These are phyloP conservation scores for Mungos mungo DNA, from an alignment of 2,113 vertebrate genomes.

Conservation along the genomic window DNA sequence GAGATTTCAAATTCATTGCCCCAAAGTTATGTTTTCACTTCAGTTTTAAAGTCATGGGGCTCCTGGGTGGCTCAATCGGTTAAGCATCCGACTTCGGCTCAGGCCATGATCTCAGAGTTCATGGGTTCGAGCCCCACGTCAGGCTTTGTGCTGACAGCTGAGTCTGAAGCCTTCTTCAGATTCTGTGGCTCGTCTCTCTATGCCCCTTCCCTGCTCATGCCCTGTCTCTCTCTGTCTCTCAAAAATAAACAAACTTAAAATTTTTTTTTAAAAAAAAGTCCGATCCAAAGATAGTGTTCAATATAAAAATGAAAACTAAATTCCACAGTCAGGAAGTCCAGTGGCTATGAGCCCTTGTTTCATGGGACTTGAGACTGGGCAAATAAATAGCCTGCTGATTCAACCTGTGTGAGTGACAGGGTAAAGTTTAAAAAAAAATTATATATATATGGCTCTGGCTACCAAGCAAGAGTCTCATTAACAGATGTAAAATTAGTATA, in stretches of 20 bases:
- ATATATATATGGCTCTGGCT: constrained; percentile 17
- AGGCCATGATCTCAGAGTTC: too few relatives aligned
- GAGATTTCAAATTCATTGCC: constrained; percentile 68
- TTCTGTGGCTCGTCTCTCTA: too few relatives aligned
- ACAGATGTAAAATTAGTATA: constrained; percentile 48
- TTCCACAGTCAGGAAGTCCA: constrained; percentile 61
- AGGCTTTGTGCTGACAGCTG: too few relatives aligned
- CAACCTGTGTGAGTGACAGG: constrained; percentile 36
- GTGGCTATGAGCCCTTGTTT: constrained; percentile 47
- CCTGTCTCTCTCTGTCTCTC: too few relatives aligned
- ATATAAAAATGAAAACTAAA: constrained; percentile 80
- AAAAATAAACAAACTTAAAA: too few relatives aligned
- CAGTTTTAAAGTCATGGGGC: constrained; percentile 53
- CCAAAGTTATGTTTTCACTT: constrained; percentile 73
- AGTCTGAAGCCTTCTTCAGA: too few relatives aligned
- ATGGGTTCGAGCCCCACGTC: too few relatives aligned
- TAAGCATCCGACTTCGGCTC: too few relatives aligned
- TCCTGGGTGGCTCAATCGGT: too few relatives aligned
- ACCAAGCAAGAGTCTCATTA: constrained; percentile 46
- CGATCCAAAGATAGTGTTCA: constrained; percentile 33
- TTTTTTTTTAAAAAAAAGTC: neutral
- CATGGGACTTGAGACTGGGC: constrained; percentile 46
- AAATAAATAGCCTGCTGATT: constrained; percentile 63
- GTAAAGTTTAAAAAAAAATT: neutral
- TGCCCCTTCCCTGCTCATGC: too few relatives aligned